Percentiles rank a stretch among this genome's conserved stretches.
These are phyloP conservation scores for Anguilla rostrata DNA, from an alignment of 2,113 vertebrate species.

Conservation along the genomic window DNA sequence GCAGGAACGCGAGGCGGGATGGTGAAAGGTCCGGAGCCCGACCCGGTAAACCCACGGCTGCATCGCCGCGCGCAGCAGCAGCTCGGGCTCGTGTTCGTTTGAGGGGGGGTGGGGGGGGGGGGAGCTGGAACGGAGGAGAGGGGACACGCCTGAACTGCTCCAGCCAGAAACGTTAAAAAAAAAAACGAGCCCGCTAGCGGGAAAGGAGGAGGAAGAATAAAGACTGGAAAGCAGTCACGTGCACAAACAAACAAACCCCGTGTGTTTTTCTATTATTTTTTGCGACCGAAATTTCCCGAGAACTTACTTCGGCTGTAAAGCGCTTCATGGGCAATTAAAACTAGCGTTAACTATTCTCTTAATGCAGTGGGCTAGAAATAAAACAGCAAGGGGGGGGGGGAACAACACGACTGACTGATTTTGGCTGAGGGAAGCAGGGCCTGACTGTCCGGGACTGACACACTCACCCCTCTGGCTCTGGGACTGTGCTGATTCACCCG, in stretches of 20 bases:
- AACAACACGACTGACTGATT: neutral
- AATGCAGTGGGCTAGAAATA: neutral
- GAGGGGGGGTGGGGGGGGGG: neutral
- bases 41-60: neutral
- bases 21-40: neutral
- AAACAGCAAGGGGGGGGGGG: neutral
- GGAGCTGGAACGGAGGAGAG: neutral
- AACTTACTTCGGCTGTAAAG: neutral
- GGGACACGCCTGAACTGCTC: neutral
- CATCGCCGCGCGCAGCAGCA: neutral
- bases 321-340: neutral
- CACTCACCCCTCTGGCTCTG: constrained; percentile 73
- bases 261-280: neutral
- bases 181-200: neutral
- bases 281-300: constrained; percentile 7
- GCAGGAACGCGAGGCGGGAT: neutral
- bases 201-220: neutral
- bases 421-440: constrained; percentile 19
- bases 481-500: constrained; percentile 51
- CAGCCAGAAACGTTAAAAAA: neutral
- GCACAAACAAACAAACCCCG: neutral
- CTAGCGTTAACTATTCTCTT: neutral
- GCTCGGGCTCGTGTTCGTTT: neutral
- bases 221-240: neutral
- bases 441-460: neutral